These are phyloP conservation scores for Urocynchramus pylzowi DNA, from an alignment of 2,113 vertebrate species.

Conservation along the genomic window DNA sequence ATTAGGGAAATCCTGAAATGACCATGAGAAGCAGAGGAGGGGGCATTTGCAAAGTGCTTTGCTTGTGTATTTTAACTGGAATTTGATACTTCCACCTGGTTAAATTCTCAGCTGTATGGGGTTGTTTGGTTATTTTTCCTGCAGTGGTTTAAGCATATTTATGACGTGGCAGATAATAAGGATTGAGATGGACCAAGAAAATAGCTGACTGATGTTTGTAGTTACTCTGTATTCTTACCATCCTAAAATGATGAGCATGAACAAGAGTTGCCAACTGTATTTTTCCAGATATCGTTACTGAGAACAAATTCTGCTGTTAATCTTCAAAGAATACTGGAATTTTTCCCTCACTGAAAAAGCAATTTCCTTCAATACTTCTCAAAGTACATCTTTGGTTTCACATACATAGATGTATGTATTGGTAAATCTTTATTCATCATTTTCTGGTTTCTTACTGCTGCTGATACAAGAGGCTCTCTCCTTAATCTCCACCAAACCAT, in stretches of 20 bases:
- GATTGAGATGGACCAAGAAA: neutral
- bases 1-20: neutral
- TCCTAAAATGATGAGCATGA: neutral
- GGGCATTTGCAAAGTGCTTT: neutral
- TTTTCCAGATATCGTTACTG: neutral
- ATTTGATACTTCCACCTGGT: neutral
- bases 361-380: neutral
- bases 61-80: neutral
- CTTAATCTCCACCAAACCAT: neutral
- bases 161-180: neutral
- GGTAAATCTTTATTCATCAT: neutral
- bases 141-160: neutral
- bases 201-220: neutral
- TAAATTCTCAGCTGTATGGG: neutral
- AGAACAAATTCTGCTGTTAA: neutral
- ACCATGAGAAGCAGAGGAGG: rapidly evolving
- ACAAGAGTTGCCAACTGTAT: neutral
- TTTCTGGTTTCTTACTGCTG: neutral
- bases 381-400: neutral
- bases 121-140: neutral
- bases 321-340: neutral
- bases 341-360: neutral
- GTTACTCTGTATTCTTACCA: neutral
- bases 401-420: neutral
- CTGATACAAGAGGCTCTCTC: neutral